Conservation (phyloP, 2,888 invertebrate species). For the Podotricha telesiphe region DNA sequence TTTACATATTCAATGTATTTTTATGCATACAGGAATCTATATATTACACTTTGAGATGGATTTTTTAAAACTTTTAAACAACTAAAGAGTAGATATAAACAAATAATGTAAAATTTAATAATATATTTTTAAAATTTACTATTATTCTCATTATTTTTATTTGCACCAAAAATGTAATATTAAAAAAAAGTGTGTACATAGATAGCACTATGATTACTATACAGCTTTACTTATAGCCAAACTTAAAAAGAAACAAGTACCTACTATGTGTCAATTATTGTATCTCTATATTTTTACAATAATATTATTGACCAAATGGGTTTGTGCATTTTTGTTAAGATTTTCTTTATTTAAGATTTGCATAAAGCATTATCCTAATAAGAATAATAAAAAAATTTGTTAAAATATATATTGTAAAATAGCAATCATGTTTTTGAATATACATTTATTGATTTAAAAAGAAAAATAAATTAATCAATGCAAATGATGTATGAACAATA, state of each 20-base stretch:
- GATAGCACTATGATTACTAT: too few relatives aligned
- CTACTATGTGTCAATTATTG: too few relatives aligned
- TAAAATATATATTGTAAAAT: neutral
- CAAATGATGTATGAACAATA: neutral
- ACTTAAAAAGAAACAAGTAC: too few relatives aligned
- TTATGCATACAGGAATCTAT: conserved; percentile 20
- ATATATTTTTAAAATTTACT: too few relatives aligned
- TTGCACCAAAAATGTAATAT: too few relatives aligned
- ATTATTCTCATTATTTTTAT: too few relatives aligned
- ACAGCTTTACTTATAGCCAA: too few relatives aligned
- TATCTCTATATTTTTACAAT: neutral
- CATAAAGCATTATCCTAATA: neutral
- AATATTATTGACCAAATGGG: neutral
- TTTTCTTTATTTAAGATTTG: neutral
- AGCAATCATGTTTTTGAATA: neutral
- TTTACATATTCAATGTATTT: conserved; percentile 29
- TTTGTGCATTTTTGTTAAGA: too few relatives aligned
- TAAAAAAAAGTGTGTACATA: too few relatives aligned
- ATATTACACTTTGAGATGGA: neutral
- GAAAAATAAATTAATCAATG: neutral
- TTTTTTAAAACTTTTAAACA: neutral
- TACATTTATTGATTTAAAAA: neutral
- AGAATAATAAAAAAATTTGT: neutral
- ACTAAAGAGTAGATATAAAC: neutral
- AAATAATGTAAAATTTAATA: too few relatives aligned